Conservation (phyloP, 2,888 invertebrate genomes). For the Drosophila melanosoma region DNA sequence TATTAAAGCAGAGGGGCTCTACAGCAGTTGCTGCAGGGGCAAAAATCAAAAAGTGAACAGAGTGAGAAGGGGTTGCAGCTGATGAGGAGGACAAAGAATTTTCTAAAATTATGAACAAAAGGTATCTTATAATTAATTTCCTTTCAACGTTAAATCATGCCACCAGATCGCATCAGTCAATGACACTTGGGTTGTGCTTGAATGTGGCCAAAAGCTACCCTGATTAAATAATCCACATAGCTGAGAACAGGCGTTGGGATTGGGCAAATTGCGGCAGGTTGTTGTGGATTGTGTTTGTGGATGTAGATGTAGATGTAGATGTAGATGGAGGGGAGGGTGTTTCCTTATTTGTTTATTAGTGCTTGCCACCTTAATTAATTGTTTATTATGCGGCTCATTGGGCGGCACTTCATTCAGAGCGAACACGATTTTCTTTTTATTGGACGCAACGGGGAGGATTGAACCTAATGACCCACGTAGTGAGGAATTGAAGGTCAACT, state of each 20-base stretch:
- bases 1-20: conserved; percentile 39
- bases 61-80: neutral
- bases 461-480: conserved; percentile 44
- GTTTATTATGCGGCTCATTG: conserved; percentile 66
- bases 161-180: conserved; percentile 35
- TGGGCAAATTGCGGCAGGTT: neutral
- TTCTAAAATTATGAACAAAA: conserved; percentile 62
- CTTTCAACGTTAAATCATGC: conserved; percentile 23
- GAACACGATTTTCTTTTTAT: conserved; percentile 11
- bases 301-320: neutral
- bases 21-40: conserved; percentile 3
- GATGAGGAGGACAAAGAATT: conserved; percentile 19
- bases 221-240: conserved; percentile 21
- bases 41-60: neutral
- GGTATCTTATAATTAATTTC: conserved; percentile 69
- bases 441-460: conserved; percentile 8
- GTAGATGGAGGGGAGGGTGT: conserved; percentile 3
- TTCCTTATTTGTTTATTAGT: conserved; percentile 49
- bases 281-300: neutral
- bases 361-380: conserved; percentile 66
- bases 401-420: conserved; percentile 23
- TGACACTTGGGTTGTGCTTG: conserved; percentile 39
- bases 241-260: conserved; percentile 1
- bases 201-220: conserved; percentile 1
- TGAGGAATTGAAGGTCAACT: conserved; percentile 32